Evolutionary conservation across 2,888 invertebrate genomes (phyloP).

Genomic region (Nephrotoma guestfalica): DNA sequence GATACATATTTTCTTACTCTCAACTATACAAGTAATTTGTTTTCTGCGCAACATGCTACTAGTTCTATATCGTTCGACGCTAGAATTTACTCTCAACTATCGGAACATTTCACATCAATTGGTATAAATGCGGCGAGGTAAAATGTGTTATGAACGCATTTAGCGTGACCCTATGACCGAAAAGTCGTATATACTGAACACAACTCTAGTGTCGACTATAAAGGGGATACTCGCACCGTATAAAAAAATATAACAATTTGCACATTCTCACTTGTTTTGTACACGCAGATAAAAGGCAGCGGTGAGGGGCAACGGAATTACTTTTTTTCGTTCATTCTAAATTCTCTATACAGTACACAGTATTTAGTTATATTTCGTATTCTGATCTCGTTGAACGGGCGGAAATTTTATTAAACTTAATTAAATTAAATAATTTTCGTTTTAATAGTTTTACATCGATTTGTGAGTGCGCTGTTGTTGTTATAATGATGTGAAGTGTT

Average conservation of each 20-base stretch:
- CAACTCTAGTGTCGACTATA: not conserved
- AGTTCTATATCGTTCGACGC: not conserved
- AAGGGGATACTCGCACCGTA: not conserved
- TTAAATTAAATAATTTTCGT: not conserved
- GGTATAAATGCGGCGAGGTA: not conserved
- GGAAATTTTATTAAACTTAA: not conserved
- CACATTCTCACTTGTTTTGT: not conserved
- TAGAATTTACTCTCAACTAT: too few species aligned
- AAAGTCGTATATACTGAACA: not conserved
- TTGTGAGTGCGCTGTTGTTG: not conserved
- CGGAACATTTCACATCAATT: not conserved
- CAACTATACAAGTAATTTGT: not conserved
- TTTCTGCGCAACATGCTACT: not conserved
- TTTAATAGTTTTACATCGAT: not conserved
- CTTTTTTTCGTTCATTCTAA: not conserved
- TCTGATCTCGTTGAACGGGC: not conserved
- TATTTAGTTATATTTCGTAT: not conserved
- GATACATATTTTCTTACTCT: not conserved
- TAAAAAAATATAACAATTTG: not conserved
- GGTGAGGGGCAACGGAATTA: not conserved
- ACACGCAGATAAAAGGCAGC: not conserved
- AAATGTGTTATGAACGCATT: not conserved
- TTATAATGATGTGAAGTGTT: not conserved
- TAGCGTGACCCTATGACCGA: not conserved
- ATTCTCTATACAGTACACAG: not conserved